Base-by-base conservation (phyloP, 1,140 invertebrate species). In the Drosophila virilis region DNA sequence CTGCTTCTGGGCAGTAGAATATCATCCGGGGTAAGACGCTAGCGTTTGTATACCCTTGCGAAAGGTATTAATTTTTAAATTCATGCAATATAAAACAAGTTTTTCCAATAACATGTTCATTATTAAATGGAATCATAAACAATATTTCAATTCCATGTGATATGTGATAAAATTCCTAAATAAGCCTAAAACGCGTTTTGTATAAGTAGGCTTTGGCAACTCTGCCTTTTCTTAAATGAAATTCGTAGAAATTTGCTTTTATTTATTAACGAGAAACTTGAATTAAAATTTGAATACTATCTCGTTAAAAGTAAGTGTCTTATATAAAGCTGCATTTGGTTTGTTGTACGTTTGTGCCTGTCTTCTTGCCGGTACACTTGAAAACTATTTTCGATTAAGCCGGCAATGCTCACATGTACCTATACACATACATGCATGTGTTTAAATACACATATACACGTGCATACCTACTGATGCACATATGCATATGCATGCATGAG, bases 151-250 rank as follows among this genome's bases (percentile, higher is more conserved):
- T 15, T 12, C 48, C 8, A 12, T 45, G 40, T n/a, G n/a, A n/a
- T 22, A 8, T n/a, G 32, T 17, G 1, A 12, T 33, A 50, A 73
- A 60, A 13, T 42, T 15, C 9, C 65, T 69, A 74, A 69, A 69
- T 62, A 61, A 45, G 37, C 12, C 65, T 13, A n/a, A 62, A 61
- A 55, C 15, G n/a, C 28, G 9, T 15, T 48, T 28, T 32, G 15
- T 0, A 28, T 10, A 17, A 15, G 2, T 13, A 13, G 9, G 28
- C 8, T 1, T 61, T 52, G 57, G 12, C 58, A 69, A 45, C 57
- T 33, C 59, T 70, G 38, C 12, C 6, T 6, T 15, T 9, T 42
- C 35, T 1, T 37, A 61, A 52, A 35, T 51, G 10, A 1, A 54
- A 54, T 45, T 54, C 50, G n/a, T 37, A 46, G 15, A 46, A 52